Evolutionary conservation across 2,113 vertebrate genomes (phyloP).

Genomic region (Cygnus atratus): DNA sequence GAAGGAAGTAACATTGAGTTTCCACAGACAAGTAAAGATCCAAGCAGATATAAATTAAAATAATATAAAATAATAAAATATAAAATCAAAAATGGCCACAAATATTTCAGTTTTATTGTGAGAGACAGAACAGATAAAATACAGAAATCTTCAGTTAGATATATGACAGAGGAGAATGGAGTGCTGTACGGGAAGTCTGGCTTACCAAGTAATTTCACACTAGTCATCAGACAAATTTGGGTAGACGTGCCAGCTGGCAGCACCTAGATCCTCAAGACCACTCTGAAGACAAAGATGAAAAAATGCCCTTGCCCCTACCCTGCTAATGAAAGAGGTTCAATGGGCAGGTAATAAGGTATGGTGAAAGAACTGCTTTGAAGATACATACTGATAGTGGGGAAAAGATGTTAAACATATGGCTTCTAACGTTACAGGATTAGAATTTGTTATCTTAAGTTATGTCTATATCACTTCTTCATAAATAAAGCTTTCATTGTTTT

Average conservation of each 20-base stretch:
- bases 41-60: neutral
- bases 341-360: neutral
- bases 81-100: neutral
- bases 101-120: neutral
- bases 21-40: neutral
- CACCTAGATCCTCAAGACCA: neutral
- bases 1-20: neutral
- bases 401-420: neutral
- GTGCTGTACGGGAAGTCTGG: neutral
- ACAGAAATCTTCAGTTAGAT: neutral
- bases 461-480: neutral
- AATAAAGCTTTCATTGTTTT: conserved; percentile 7
- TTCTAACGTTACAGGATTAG: neutral
- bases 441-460: neutral
- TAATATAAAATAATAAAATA: no score
- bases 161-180: neutral
- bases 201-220: neutral
- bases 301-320: neutral
- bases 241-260: neutral
- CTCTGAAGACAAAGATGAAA: neutral
- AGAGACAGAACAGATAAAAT: neutral
- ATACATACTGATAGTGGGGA: neutral
- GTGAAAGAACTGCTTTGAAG: neutral
- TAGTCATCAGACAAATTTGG: neutral
- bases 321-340: neutral